Conservation (phyloP, 1,140 invertebrate genomes). For the Dreissena rostriformis region DNA sequence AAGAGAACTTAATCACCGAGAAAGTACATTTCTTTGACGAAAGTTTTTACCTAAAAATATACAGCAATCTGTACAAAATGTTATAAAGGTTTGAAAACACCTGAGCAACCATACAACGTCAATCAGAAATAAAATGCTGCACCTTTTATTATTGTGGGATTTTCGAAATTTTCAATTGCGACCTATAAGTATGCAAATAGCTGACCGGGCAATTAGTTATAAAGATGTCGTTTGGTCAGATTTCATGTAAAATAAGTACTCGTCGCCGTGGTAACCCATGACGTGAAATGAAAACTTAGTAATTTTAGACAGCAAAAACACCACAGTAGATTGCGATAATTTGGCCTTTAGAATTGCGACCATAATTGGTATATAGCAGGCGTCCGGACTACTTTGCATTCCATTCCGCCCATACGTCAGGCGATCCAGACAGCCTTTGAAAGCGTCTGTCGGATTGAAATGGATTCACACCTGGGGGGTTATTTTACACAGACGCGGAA, state of each 20-base stretch:
- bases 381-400: not conserved
- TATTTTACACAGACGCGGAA: not conserved
- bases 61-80: no score
- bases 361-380: not conserved
- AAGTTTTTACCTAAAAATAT: no score
- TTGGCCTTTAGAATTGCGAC: no score
- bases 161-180: no score
- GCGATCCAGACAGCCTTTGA: not conserved
- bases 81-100: no score
- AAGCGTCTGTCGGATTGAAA: not conserved
- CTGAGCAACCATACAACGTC: no score
- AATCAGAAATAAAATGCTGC: no score
- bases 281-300: slow-evolving; percentile 10
- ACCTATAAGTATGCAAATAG: no score
- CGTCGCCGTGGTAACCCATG: not conserved
- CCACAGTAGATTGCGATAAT: no score
- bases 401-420: not conserved
- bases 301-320: not conserved
- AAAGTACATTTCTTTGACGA: no score
- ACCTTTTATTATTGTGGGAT: no score
- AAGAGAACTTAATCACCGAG: no score
- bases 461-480: slow-evolving; percentile 40
- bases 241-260: not conserved
- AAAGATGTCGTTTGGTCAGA: not conserved
- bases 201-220: not conserved